Evolutionary conservation across 2,113 vertebrate species (phyloP).

Genomic region (Chloebia gouldiae): DNA sequence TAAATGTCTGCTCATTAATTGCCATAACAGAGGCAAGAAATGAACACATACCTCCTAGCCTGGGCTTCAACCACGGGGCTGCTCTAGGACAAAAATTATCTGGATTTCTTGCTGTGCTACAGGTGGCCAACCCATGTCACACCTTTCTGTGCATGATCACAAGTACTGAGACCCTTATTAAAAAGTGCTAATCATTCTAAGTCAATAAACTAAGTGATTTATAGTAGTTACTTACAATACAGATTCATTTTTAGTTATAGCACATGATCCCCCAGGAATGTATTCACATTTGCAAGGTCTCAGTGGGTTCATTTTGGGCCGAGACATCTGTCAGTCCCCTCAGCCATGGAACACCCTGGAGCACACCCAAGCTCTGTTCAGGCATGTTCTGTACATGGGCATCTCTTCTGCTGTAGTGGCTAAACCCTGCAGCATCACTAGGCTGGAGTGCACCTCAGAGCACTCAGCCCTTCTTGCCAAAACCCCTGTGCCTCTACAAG

Average conservation of each 20-base stretch:
- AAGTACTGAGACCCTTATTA: background rate
- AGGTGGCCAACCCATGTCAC: background rate
- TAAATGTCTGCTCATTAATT: background rate
- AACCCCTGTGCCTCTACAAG: too few relatives aligned
- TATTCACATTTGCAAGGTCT: background rate
- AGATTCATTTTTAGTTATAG: background rate
- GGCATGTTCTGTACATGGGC: background rate
- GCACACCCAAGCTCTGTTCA: background rate
- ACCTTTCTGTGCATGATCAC: background rate
- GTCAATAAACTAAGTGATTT: background rate
- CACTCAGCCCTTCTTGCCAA: background rate
- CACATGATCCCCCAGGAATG: background rate
- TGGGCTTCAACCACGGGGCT: background rate
- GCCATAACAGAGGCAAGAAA: background rate
- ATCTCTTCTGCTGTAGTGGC: background rate
- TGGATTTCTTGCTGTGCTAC: background rate
- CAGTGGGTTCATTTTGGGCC: background rate
- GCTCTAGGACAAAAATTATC: background rate
- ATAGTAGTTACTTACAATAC: background rate
- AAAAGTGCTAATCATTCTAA: background rate
- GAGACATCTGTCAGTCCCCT: background rate
- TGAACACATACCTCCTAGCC: background rate
- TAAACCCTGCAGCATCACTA: background rate
- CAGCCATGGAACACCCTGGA: background rate
- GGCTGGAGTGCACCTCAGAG: background rate